phyloP scores from a whole-genome alignment of 2,113 vertebrate species.

The Gopherus evgoodei region DNA sequence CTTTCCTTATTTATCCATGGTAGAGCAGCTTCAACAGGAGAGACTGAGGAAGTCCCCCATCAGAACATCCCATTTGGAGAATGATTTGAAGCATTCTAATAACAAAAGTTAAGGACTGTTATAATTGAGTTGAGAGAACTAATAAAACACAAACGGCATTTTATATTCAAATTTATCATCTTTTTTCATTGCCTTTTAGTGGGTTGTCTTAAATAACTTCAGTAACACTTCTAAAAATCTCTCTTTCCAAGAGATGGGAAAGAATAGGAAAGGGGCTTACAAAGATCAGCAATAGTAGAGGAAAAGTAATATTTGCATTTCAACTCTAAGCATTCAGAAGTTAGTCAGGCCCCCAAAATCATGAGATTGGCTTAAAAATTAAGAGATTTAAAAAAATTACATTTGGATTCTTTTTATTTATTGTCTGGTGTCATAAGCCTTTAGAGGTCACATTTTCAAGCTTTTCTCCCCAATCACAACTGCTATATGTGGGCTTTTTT shows the following conservation, averaged over 20 bases:
- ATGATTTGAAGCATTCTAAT: neutral
- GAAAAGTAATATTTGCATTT: constrained; percentile 23
- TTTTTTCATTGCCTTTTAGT: neutral
- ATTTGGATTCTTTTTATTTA: neutral
- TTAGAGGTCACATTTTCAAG: neutral
- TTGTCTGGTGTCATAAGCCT: neutral
- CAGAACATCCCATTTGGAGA: neutral
- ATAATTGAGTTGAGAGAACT: neutral
- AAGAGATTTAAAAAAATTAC: neutral
- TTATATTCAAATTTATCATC: neutral
- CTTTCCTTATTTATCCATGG: too few species aligned
- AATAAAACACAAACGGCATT: neutral
- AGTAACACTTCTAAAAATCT: constrained; percentile 24
- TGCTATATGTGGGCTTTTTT: accelerated
- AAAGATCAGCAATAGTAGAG: neutral
- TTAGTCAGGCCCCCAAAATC: neutral
- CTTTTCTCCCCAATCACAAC: accelerated
- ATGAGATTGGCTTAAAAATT: neutral
- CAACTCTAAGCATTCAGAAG: neutral
- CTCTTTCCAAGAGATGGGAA: neutral
- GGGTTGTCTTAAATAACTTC: neutral
- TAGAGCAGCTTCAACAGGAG: too few species aligned
- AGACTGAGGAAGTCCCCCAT: too few species aligned
- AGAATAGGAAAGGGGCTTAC: neutral
- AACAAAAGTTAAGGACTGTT: constrained; percentile 22